phyloP scores from a whole-genome alignment of 2,888 invertebrate species.

The Agriopis leucophaearia region DNA sequence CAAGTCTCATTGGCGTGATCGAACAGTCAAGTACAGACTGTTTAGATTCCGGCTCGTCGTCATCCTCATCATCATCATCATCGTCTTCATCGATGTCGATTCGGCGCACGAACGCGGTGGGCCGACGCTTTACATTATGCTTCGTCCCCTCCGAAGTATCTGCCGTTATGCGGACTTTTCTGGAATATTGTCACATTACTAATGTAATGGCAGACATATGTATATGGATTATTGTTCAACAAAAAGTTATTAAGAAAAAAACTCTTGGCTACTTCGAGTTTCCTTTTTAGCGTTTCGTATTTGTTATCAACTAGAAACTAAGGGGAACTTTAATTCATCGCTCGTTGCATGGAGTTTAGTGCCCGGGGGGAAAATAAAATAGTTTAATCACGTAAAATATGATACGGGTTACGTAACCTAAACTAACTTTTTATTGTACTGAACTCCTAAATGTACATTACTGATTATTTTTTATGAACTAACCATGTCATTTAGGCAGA shows the following conservation, averaged over 20 bases:
- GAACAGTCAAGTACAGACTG: background rate
- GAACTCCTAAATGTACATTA: background rate
- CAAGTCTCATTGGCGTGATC: background rate
- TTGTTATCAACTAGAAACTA: too few species aligned
- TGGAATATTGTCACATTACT: slow-evolving; percentile 2
- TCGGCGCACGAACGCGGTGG: background rate
- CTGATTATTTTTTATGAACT: too few species aligned
- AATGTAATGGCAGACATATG: background rate
- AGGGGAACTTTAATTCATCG: too few species aligned
- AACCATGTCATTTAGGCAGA: background rate
- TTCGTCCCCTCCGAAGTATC: background rate
- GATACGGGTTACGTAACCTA: too few species aligned
- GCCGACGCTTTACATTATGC: background rate
- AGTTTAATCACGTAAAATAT: too few species aligned
- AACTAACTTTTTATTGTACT: too few species aligned
- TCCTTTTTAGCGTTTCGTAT: too few species aligned
- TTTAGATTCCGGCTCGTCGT: background rate
- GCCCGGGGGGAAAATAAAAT: too few species aligned
- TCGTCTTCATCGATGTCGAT: background rate
- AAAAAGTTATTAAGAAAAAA: too few species aligned
- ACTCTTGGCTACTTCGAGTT: background rate
- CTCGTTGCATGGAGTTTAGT: too few species aligned
- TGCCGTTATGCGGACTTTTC: background rate
- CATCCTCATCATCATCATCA: background rate
- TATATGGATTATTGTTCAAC: too few species aligned